A percentile compares a stretch with the other conserved stretches of the same genome.
These are phyloP conservation scores for Tenebrosternarchus preto DNA, from an alignment of 2,113 vertebrate genomes.

Conservation along the genomic window DNA sequence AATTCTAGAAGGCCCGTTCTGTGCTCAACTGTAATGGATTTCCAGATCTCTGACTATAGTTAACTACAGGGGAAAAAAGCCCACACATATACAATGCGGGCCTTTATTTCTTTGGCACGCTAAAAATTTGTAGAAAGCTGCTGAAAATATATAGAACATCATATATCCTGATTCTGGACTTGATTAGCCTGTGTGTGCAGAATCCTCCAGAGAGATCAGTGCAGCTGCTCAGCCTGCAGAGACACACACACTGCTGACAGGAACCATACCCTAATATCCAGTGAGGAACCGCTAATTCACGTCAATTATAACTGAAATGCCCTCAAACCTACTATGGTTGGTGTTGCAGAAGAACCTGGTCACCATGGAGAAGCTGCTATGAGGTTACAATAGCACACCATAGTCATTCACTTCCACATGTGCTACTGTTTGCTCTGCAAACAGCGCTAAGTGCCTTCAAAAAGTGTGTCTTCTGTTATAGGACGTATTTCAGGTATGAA, in stretches of 20 bases:
- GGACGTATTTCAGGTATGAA: conserved; percentile 36
- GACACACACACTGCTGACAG: no score
- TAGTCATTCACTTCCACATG: neutral
- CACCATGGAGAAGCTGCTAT: neutral
- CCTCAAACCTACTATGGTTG: neutral
- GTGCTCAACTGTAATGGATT: no score
- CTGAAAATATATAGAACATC: no score
- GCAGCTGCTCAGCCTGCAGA: no score
- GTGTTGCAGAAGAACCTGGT: neutral
- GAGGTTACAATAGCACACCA: neutral
- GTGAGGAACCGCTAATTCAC: neutral
- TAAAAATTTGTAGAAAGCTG: neutral
- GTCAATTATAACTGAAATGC: neutral
- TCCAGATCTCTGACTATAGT: no score
- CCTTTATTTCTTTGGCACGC: no score
- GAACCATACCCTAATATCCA: neutral
- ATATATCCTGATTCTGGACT: neutral
- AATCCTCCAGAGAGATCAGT: neutral
- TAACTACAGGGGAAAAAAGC: no score
- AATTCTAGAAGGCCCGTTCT: no score
- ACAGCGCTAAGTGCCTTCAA: neutral
- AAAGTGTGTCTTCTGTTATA: conserved; percentile 7
- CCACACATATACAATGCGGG: no score
- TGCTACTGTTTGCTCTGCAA: conserved; percentile 35
- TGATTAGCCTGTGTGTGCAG: neutral